Evolutionary conservation across 2,888 invertebrate species (phyloP).

Genomic region (Azorinus chamasolen): DNA sequence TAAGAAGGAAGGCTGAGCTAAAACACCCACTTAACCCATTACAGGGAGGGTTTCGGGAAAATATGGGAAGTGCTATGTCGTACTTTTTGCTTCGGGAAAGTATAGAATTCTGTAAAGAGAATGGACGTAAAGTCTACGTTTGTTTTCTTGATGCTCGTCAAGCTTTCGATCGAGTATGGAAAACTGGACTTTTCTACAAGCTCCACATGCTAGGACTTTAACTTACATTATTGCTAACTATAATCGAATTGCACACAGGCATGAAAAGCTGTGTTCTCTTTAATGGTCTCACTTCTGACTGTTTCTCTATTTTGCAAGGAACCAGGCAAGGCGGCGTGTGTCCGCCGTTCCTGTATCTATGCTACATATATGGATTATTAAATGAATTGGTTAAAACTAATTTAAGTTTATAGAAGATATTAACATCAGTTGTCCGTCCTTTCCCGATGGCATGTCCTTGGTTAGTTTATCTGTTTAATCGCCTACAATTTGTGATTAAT

Average conservation of each 20-base stretch:
- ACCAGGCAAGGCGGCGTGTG: constrained; percentile 2
- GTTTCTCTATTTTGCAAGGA: constrained; percentile 11
- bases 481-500: background rate
- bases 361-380: background rate
- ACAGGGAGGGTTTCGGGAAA: background rate
- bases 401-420: background rate
- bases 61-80: constrained; percentile 3
- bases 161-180: constrained; percentile 6
- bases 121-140: constrained; percentile 2
- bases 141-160: no score
- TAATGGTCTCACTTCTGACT: background rate
- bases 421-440: background rate
- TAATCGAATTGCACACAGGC: background rate
- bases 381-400: background rate
- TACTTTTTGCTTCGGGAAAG: background rate
- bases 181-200: constrained; percentile 6
- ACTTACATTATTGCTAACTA: background rate
- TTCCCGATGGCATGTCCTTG: background rate
- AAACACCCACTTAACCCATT: background rate
- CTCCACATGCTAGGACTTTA: background rate
- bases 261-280: background rate
- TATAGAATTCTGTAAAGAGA: background rate
- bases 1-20: background rate
- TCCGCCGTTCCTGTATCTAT: constrained; percentile 3
- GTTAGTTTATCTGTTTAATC: background rate